Conservation (phyloP, 1,140 invertebrate genomes). For the Papilio polytes region DNA sequence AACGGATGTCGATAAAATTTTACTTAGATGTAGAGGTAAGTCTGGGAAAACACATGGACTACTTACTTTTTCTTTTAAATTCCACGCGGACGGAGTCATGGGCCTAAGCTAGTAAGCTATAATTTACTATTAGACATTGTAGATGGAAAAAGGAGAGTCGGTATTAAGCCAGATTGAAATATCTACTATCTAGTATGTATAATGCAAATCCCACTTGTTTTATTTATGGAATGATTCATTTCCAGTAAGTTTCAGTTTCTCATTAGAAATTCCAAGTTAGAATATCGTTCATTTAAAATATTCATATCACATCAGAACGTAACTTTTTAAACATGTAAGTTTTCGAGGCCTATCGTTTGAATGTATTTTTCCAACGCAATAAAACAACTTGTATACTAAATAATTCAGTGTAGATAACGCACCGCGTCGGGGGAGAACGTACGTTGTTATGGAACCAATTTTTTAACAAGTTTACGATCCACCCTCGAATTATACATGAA, state of each 20-base stretch:
- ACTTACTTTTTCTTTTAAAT: too few species aligned
- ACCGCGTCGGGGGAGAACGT: not conserved
- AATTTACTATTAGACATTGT: too few species aligned
- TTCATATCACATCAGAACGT: not conserved
- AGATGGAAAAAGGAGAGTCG: too few species aligned
- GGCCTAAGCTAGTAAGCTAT: too few species aligned
- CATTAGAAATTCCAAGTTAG: not conserved
- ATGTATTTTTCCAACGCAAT: slow-evolving; percentile 23
- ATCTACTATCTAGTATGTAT: too few species aligned
- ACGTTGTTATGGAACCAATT: slow-evolving; percentile 7
- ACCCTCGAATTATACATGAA: not conserved
- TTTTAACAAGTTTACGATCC: slow-evolving; percentile 17
- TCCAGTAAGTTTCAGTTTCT: not conserved
- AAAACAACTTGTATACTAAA: slow-evolving; percentile 24
- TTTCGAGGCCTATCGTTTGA: not conserved
- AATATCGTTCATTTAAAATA: not conserved
- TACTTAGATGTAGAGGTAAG: too few species aligned
- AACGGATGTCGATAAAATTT: too few species aligned
- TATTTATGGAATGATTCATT: too few species aligned
- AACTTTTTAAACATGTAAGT: not conserved
- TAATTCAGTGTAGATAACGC: slow-evolving; percentile 20
- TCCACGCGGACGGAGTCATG: too few species aligned
- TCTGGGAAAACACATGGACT: too few species aligned
- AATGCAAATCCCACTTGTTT: too few species aligned
- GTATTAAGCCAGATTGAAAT: too few species aligned